phyloP scores from a whole-genome alignment of 1,140 invertebrate species.

The Megalopta genalis region DNA sequence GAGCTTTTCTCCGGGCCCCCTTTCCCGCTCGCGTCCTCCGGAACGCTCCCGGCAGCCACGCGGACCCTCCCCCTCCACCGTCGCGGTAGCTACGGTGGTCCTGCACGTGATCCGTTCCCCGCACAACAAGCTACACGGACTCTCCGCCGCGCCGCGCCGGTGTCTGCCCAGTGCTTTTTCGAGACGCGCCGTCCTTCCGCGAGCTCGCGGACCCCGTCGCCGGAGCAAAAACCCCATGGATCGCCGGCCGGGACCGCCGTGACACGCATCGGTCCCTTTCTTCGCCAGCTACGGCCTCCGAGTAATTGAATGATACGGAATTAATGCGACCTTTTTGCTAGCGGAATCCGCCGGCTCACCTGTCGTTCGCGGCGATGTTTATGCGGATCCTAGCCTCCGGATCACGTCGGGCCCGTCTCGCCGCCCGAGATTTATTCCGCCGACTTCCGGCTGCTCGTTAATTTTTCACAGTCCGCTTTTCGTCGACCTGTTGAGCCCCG shows the following conservation, averaged over 20 bases:
- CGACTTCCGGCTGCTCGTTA: not conserved
- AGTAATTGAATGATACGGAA: conserved; percentile 4
- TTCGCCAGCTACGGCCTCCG: not conserved
- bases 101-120: conserved; percentile 41
- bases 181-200: not conserved
- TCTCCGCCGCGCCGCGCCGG: too few species aligned
- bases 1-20: conserved; percentile 14
- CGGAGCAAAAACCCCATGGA: not conserved
- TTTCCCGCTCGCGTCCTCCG: not conserved
- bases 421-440: not conserved
- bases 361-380: not conserved
- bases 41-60: too few species aligned
- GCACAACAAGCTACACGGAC: not conserved
- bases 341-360: not conserved
- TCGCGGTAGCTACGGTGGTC: conserved; percentile 30
- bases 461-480: not conserved
- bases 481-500: not conserved
- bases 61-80: too few species aligned
- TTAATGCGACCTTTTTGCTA: not conserved
- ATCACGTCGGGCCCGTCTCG: too few species aligned
- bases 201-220: not conserved
- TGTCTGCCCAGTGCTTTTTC: conserved; percentile 15
- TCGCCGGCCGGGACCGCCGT: not conserved
- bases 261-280: not conserved
- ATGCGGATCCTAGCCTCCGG: not conserved